phyloP scores from a whole-genome alignment of 2,888 invertebrate genomes.

The Loripinus fragilis region DNA sequence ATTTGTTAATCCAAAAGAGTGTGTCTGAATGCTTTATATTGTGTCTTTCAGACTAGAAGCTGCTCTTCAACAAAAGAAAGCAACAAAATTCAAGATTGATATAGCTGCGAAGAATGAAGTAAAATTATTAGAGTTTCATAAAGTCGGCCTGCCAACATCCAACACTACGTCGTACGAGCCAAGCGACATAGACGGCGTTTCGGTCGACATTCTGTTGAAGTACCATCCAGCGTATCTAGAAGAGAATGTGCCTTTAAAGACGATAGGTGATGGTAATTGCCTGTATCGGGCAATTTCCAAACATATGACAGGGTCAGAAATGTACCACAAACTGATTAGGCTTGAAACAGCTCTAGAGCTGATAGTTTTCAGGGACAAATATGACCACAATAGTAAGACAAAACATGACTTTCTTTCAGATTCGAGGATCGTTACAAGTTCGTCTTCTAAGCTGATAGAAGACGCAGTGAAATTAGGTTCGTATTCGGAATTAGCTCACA shows the following conservation, averaged over 20 bases:
- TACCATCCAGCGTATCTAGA: neutral
- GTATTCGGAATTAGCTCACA: constrained; percentile 25
- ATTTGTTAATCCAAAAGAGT: too few relatives aligned
- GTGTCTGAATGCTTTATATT: too few relatives aligned
- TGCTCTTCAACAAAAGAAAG: too few relatives aligned
- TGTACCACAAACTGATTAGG: constrained; percentile 12
- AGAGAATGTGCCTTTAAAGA: neutral
- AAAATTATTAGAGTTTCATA: too few relatives aligned
- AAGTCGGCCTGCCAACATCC: too few relatives aligned
- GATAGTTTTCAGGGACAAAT: neutral
- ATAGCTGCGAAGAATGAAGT: too few relatives aligned
- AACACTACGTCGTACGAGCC: too few relatives aligned
- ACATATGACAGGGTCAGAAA: neutral
- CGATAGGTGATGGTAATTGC: constrained; percentile 29
- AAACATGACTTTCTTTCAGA: constrained; percentile 16
- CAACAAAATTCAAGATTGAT: too few relatives aligned
- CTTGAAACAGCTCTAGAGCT: constrained; percentile 22
- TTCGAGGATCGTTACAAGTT: constrained; percentile 16
- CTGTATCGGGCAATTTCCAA: constrained; percentile 24
- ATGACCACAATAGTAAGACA: constrained; percentile 7
- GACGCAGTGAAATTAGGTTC: neutral
- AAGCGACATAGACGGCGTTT: too few relatives aligned
- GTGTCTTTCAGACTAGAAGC: too few relatives aligned
- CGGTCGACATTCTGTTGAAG: neutral
- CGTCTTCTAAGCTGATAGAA: neutral